These are phyloP conservation scores for Natrix natrix DNA, from an alignment of 2,797 vertebrate species.

Conservation along the genomic window DNA sequence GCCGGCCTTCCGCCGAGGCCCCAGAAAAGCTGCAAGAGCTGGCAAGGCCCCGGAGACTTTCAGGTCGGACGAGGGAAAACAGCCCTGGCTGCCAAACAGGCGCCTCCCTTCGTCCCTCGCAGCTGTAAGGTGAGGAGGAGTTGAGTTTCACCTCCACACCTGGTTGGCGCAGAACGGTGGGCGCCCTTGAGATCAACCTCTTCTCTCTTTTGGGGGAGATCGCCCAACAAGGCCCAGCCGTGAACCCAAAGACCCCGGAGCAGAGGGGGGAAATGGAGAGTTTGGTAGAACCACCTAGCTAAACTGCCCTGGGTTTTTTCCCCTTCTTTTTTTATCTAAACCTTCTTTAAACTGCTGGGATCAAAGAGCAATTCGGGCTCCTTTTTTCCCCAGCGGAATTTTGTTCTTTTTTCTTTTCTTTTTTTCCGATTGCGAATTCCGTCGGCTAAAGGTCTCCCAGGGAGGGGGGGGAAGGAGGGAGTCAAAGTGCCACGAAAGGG, in stretches of 20 bases:
- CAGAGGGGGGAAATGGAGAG: background rate
- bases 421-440: background rate
- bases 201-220: background rate
- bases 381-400: background rate
- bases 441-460: fast-evolving
- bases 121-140: too few relatives aligned
- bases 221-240: background rate
- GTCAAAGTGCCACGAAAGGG: background rate
- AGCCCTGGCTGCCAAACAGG: too few relatives aligned
- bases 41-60: too few relatives aligned
- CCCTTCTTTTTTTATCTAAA: too few relatives aligned
- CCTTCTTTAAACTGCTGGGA: background rate
- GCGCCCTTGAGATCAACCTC: background rate
- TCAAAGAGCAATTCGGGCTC: too few relatives aligned
- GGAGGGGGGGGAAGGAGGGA: too few relatives aligned
- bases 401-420: too few relatives aligned
- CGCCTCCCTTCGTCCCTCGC: background rate
- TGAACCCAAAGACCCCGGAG: background rate
- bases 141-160: background rate
- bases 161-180: background rate
- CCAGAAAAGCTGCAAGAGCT: too few relatives aligned
- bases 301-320: background rate
- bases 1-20: background rate
- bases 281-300: fast-evolving
- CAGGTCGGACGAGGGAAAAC: background rate